A percentile compares a stretch with the other conserved stretches of the same genome.
phyloP scores from a whole-genome alignment of 2,888 invertebrate species.

The Pterobdella sp. region DNA sequence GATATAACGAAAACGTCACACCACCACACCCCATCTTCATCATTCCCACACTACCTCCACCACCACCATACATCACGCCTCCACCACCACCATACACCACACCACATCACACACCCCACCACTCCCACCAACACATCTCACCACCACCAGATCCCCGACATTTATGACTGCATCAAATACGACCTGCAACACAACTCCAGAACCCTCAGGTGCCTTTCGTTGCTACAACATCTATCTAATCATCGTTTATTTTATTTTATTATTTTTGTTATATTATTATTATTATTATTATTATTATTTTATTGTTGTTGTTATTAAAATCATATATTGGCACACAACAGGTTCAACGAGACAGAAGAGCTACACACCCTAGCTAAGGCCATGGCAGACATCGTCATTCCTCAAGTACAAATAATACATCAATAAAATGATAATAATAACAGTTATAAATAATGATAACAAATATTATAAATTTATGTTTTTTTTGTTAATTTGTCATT shows the following conservation, averaged over 20 bases:
- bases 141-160: constrained; percentile 74
- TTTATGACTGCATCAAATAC: constrained; percentile 96
- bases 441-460: not conserved
- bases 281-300: not conserved
- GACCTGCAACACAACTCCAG: constrained; percentile 96
- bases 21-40: no score
- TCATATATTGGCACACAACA: not conserved
- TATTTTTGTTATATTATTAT: not conserved
- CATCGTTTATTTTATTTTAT: not conserved
- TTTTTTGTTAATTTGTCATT: not conserved
- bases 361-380: constrained; percentile 87
- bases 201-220: constrained; percentile 61
- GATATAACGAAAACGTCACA: no score
- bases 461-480: not conserved
- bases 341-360: constrained; percentile 53
- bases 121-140: no score
- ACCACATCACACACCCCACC: no score
- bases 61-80: no score
- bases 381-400: constrained; percentile 95
- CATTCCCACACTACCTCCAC: no score
- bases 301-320: not conserved
- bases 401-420: constrained; percentile 62
- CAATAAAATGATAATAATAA: not conserved
- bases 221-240: not conserved
- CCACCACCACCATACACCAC: no score